These are phyloP conservation scores for Pseudolaguvia tuberculata DNA, from an alignment of 2,113 vertebrate genomes.

Conservation along the genomic window DNA sequence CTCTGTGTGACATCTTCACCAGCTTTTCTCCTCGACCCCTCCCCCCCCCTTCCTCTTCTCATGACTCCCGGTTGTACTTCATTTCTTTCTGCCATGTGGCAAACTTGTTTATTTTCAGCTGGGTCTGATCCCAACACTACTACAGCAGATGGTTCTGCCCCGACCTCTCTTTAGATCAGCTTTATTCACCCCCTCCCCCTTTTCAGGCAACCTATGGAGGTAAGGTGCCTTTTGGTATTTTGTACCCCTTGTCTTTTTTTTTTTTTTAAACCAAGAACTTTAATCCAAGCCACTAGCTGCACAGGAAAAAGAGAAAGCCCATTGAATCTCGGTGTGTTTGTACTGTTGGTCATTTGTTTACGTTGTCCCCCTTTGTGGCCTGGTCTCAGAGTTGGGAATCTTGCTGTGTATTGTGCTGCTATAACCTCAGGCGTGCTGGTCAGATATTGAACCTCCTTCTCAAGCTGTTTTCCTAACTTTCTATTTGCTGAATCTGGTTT, in stretches of 20 bases:
- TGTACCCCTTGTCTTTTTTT: not conserved
- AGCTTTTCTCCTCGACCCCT: slow-evolving; percentile 3
- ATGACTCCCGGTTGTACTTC: not conserved
- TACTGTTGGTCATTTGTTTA: slow-evolving; percentile 38
- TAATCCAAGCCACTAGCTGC: slow-evolving; percentile 66
- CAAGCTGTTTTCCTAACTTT: slow-evolving; percentile 39
- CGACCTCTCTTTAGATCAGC: not conserved
- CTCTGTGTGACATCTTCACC: slow-evolving; percentile 62
- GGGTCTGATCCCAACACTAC: slow-evolving; percentile 16
- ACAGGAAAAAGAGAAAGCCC: slow-evolving; percentile 45
- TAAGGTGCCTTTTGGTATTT: slow-evolving; percentile 23
- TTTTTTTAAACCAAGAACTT: slow-evolving; percentile 52
- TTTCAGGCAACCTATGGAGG: slow-evolving; percentile 1
- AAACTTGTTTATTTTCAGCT: slow-evolving; percentile 3
- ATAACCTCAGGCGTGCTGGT: slow-evolving; percentile 56
- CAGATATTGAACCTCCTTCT: slow-evolving; percentile 45
- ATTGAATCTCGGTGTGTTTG: slow-evolving; percentile 13
- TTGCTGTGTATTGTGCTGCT: slow-evolving; percentile 61
- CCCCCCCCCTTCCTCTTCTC: not conserved
- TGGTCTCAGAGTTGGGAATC: slow-evolving; percentile 39
- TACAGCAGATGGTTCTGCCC: slow-evolving; percentile 16
- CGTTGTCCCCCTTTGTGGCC: slow-evolving; percentile 17
- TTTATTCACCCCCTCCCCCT: not conserved
- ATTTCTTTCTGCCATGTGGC: slow-evolving; percentile 7
- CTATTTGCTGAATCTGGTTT: not conserved